Conservation (phyloP, 1,140 invertebrate species). For the Tribolium madens region DNA sequence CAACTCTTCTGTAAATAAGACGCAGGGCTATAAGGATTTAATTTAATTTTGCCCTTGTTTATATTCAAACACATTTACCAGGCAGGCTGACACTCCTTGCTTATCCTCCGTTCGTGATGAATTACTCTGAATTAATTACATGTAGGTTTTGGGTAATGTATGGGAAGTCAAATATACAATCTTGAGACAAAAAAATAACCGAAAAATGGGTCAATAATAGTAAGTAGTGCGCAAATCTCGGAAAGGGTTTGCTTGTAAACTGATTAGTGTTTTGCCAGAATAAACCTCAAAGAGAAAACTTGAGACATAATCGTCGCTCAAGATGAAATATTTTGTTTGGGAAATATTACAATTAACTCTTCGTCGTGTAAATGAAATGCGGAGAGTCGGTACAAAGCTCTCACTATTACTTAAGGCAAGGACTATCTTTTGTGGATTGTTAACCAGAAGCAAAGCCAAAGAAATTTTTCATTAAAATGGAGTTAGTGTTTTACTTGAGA, state of each 20-base stretch:
- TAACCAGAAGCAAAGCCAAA: background rate
- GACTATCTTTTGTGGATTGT: background rate
- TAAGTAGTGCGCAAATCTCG: background rate
- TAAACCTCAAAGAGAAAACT: slow-evolving; percentile 14
- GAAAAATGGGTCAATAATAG: background rate
- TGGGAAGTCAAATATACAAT: background rate
- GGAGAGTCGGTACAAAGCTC: background rate
- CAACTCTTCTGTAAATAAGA: slow-evolving; percentile 31
- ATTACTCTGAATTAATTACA: slow-evolving; percentile 40
- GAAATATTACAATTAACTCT: slow-evolving; percentile 31
- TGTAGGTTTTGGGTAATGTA: slow-evolving; percentile 15
- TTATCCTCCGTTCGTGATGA: slow-evolving; percentile 34
- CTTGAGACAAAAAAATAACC: background rate
- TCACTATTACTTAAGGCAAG: background rate
- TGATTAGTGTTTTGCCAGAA: background rate
- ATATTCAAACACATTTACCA: slow-evolving; percentile 27
- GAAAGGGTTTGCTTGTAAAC: background rate
- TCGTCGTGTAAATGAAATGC: slow-evolving; percentile 1
- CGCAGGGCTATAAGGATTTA: slow-evolving; percentile 40
- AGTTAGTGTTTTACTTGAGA: background rate
- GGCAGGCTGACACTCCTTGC: slow-evolving; percentile 9
- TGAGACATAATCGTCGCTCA: background rate
- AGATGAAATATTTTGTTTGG: slow-evolving; percentile 23
- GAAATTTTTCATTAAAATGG: background rate
- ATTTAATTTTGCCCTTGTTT: slow-evolving; percentile 42